Evolutionary conservation across 2,888 invertebrate species (phyloP), one percentile per base, ranked within the genome.

Genomic region (Campoletis raptor): DNA sequence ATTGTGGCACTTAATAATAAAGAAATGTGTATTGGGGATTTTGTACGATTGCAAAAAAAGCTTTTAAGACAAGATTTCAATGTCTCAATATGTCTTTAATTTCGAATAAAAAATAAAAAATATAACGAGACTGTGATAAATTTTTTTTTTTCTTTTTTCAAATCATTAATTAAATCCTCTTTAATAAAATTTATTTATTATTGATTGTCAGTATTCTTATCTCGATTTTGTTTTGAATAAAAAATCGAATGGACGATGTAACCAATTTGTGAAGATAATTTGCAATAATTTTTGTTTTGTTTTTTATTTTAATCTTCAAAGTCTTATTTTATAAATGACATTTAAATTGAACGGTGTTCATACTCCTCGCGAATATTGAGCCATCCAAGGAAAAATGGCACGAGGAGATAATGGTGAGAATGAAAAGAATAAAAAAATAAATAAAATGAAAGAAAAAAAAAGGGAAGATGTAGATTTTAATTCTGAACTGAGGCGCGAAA

Each of bases 391-490:
- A 21, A 70, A 21, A 77, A 52, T 70, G 45, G 6, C 45, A 83
- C 52, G 61, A 77, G 40, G 37, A 61, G 57, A 79, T 18, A 61
- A 30, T 30, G 48, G 12, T 8, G 72, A 54, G 78, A 24, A 52
- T 52, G 30, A 36, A 37, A 40, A 61, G 61, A 30, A 30, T 61
- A 15, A 61, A 61, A 61, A 61, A 61, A 24, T 3, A 57, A 30
- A 30, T 3, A 57, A 30, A 30, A 30, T 30, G 30, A 30, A 30
- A 54, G 18, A 15, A 24, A 52, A 74, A 79, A 66, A 42, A 21
- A 48, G 36, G n/a, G 72, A 45, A 45, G 67, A 72, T 67, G 72
- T 66, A 12, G 70, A 67, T 67, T 74, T 79, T 52, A n/a, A 37
- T 74, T 79, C 69, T 36, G 42, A 40, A 42, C 45, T 18, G 45